Base-by-base conservation (phyloP, 2,888 invertebrate genomes). In the Platypus cylindrus region DNA sequence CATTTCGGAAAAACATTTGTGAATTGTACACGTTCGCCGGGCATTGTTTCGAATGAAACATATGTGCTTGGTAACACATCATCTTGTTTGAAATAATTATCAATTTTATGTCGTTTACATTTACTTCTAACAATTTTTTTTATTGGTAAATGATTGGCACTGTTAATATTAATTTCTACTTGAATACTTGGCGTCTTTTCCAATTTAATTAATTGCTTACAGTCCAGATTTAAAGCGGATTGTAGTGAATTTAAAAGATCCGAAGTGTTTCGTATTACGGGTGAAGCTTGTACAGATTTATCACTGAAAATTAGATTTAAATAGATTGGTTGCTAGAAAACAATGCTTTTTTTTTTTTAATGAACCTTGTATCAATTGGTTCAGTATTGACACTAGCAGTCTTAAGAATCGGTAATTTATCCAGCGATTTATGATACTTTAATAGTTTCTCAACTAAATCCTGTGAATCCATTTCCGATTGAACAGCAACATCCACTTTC, bases 21-120 rank as follows among this genome's bases (percentile, higher is more conserved):
- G 14, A 66, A 58, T 49, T 54, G 51, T 12, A 56, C 25, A 7
- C 53, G 50, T 4, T 46, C 45, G 18, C 50, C 53, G 2, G 50
- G 54, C 17, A 51, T 41, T 3, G 66, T 64, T 49, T 73, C 71
- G 51, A 75, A 75, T 30, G 70, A 71, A 7, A 74, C 74, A 48
- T 74, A 75, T 24, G 70, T 67, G 48, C 67, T 69, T 7, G 73
- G 73, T 30, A 68, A 62, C 9, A 67, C 58, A 32, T 66, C 65
- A 17, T 63, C 58, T 23, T 43, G 36, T 11, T 30, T 30, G 12
- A 17, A 24, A 9, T 9, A 14, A 35, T 52, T 52, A 1, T 45
- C 33, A 17, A 43, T 46, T 50, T 50, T 57, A 48, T 39, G 48
- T 46, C 56, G 51, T 27, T 51, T 48, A 32, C 54, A 54, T 43